Evolutionary conservation across 2,888 invertebrate genomes (phyloP), one percentile per base, ranked within the genome.

Genomic region (Thereva unica): DNA sequence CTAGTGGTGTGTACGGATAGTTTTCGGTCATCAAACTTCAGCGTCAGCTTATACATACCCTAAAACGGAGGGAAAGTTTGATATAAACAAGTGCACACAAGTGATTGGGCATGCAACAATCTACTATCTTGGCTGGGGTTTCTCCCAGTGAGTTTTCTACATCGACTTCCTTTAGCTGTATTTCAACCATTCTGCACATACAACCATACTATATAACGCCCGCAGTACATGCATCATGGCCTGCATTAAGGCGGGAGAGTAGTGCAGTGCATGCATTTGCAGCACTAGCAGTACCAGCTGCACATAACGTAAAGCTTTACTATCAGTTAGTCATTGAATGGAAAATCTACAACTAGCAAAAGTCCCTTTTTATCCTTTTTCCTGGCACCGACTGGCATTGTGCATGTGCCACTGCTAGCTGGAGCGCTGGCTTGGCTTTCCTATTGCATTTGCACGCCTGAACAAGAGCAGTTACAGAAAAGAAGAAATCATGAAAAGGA

Each of bases 21-120:
- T 68, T 68, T 54, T 66, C 68, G 68, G 68, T 68, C 68, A 66
- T 66, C 68, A 68, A 68, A 68, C 68, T 59, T 68, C 45, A 52
- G 41, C 23, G 47, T 49, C 57, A 49, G 61, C 53, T 23, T 54
- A 65, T 54, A 45, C 41, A 47, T 61, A 61, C 49, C 44, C 66
- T 59, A 44, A 37, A 45, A 45, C n/a, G 66, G 63, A 55, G 64
- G 67, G 65, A 67, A 44, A 45, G 45, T 37, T 57, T 7, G 8
- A 49, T 41, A 10, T 2, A n/a, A 34, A 57, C 35, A 40, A n/a
- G 40, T 34, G 23, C 49, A 40, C 4, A 45, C 12, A 59, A 59
- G 47, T 59, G 45, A 59, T 45, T 59, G 45, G 59, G 59, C 59
- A 59, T 47, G 59, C 59, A 59, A 59, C 59, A 59, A 59, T 49